These are phyloP conservation scores for Panorpa germanica DNA, from an alignment of 2,888 invertebrate species.

Conservation along the genomic window DNA sequence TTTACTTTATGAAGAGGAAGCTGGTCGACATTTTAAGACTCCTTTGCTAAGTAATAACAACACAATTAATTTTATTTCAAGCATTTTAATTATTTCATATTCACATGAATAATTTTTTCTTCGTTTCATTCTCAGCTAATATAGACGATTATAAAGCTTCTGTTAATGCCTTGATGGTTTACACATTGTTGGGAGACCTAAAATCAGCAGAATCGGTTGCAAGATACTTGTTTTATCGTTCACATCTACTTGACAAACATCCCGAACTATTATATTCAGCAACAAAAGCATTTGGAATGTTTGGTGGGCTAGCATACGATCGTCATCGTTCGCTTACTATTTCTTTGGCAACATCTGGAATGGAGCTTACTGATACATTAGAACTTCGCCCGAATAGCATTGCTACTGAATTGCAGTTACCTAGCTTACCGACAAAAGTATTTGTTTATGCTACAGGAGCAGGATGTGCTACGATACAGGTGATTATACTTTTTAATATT, in stretches of 20 bases:
- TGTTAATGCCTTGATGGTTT: slow-evolving; percentile 34
- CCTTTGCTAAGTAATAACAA: slow-evolving; percentile 23
- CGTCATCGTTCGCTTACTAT: slow-evolving; percentile 40
- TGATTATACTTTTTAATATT: slow-evolving; percentile 17
- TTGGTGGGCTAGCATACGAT: slow-evolving; percentile 36
- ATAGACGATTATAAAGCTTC: slow-evolving; percentile 44
- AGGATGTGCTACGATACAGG: slow-evolving; percentile 48
- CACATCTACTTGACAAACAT: slow-evolving; percentile 39
- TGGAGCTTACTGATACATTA: slow-evolving; percentile 48
- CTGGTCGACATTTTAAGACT: slow-evolving; percentile 31
- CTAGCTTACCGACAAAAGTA: slow-evolving; percentile 46
- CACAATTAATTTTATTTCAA: no score
- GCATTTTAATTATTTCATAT: no score
- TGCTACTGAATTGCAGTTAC: slow-evolving; percentile 33
- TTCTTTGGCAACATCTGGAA: slow-evolving; percentile 46
- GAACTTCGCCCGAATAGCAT: slow-evolving; percentile 33
- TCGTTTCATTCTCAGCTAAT: slow-evolving; percentile 22
- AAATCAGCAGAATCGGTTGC: slow-evolving; percentile 44
- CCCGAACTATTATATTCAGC: slow-evolving; percentile 38
- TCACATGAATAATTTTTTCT: no score
- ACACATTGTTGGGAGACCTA: slow-evolving; percentile 36
- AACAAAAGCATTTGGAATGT: slow-evolving; percentile 38
- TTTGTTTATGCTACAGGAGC: slow-evolving; percentile 50
- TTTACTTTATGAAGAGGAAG: slow-evolving; percentile 39
- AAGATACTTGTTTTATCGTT: slow-evolving; percentile 42